phyloP scores from a whole-genome alignment of 2,888 invertebrate species.

The Metallyticus violacea region DNA sequence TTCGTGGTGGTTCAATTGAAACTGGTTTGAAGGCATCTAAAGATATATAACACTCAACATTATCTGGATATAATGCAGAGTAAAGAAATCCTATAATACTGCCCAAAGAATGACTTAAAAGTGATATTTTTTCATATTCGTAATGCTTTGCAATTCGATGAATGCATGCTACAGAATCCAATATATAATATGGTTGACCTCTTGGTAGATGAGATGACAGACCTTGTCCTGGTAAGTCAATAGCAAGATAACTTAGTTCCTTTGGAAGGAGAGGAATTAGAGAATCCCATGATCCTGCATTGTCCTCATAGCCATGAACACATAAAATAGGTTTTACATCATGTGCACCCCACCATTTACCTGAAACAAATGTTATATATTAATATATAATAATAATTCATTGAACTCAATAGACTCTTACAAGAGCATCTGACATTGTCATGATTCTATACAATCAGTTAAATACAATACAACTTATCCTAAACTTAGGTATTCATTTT shows the following conservation, averaged over 20 bases:
- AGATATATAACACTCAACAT: constrained; percentile 35
- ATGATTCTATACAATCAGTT: no score
- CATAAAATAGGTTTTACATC: constrained; percentile 37
- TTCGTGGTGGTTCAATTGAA: not conserved
- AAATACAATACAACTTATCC: no score
- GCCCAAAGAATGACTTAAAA: constrained; percentile 38
- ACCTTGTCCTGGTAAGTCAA: constrained; percentile 42
- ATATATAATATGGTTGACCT: constrained; percentile 36
- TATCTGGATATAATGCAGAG: constrained; percentile 36
- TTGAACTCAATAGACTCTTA: no score
- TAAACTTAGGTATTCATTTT: no score
- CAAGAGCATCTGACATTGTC: no score
- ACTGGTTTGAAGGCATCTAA: constrained; percentile 36
- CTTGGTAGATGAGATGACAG: constrained; percentile 39
- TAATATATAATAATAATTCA: no score
- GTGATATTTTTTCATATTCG: constrained; percentile 36
- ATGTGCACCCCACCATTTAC: constrained; percentile 39
- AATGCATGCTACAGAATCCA: constrained; percentile 35
- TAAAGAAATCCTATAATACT: constrained; percentile 36
- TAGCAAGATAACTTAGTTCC: constrained; percentile 38
- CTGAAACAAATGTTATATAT: constrained; percentile 8
- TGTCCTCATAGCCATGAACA: constrained; percentile 43
- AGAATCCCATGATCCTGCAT: constrained; percentile 41
- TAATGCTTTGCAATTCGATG: constrained; percentile 37
- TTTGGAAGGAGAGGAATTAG: constrained; percentile 37